Evolutionary conservation across 2,888 invertebrate genomes (phyloP).

Genomic region (Metalampra italica): DNA sequence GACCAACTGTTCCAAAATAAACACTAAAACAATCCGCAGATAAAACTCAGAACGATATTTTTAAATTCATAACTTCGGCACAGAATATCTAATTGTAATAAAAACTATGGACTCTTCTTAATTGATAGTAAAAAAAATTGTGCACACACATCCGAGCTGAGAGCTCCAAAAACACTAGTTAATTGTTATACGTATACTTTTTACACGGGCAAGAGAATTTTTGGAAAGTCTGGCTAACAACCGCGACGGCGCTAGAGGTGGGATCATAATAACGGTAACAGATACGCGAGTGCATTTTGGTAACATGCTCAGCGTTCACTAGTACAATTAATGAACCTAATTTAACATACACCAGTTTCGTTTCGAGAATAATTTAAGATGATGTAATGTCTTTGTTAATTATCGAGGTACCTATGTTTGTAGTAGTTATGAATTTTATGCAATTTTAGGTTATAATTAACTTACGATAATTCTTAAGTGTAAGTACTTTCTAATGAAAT

Average conservation of each 20-base stretch:
- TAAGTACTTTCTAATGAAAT: no score
- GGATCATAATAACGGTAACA: constrained; percentile 15
- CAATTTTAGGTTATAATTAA: no score
- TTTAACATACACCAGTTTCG: no score
- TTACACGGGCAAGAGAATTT: constrained; percentile 54
- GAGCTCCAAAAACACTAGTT: constrained; percentile 40
- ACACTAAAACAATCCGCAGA: neutral
- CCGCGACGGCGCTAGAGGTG: constrained; percentile 54
- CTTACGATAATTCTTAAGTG: no score
- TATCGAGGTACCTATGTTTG: no score
- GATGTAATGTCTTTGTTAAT: no score
- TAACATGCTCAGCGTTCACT: no score
- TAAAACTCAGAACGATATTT: constrained; percentile 7
- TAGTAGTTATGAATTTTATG: no score
- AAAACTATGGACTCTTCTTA: constrained; percentile 1
- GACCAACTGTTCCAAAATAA: constrained; percentile 1
- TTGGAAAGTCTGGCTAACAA: constrained; percentile 65
- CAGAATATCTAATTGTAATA: no score
- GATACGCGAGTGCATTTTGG: neutral
- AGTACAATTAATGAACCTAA: neutral
- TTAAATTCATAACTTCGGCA: constrained; percentile 7
- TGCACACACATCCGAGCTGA: constrained; percentile 27
- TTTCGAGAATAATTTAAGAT: no score
- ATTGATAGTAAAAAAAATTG: neutral
- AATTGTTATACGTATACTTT: constrained; percentile 40